phyloP scores from a whole-genome alignment of 2,113 vertebrate genomes.

The Physeter macrocephalus region DNA sequence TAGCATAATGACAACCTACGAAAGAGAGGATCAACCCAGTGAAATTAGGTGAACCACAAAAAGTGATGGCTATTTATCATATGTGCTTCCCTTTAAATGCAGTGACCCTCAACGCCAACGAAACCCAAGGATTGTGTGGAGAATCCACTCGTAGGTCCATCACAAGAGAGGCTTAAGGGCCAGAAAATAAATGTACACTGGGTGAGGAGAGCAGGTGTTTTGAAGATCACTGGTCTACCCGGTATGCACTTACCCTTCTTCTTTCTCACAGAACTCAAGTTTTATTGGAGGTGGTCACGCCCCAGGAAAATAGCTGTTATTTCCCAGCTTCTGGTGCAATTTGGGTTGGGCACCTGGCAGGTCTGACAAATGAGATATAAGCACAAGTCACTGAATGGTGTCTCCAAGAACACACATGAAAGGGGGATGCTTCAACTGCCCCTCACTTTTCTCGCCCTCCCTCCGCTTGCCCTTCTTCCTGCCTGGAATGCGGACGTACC shows the following conservation, averaged over 20 bases:
- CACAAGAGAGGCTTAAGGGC: not conserved
- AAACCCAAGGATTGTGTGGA: not conserved
- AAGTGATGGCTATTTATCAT: not conserved
- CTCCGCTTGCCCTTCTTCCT: not conserved
- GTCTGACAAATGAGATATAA: not conserved
- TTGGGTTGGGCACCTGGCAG: not conserved
- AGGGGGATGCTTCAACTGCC: not conserved
- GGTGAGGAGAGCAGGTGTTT: not conserved
- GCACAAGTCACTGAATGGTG: not conserved
- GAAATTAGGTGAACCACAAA: not conserved
- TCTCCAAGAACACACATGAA: not conserved
- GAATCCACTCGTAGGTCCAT: not conserved
- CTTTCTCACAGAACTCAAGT: not conserved
- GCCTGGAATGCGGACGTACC: not conserved
- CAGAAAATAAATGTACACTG: not conserved
- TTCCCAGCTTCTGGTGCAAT: not conserved
- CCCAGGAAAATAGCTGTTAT: no score
- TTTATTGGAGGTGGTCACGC: no score
- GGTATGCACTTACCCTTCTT: not conserved
- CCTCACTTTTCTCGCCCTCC: not conserved
- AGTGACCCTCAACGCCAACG: not conserved
- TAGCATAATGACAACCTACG: not conserved
- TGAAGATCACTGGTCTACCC: no score
- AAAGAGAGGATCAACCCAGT: not conserved
- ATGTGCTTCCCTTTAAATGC: not conserved